These are phyloP conservation scores for Myotis pilosus DNA, from an alignment of 2,797 vertebrate species.

Conservation along the genomic window DNA sequence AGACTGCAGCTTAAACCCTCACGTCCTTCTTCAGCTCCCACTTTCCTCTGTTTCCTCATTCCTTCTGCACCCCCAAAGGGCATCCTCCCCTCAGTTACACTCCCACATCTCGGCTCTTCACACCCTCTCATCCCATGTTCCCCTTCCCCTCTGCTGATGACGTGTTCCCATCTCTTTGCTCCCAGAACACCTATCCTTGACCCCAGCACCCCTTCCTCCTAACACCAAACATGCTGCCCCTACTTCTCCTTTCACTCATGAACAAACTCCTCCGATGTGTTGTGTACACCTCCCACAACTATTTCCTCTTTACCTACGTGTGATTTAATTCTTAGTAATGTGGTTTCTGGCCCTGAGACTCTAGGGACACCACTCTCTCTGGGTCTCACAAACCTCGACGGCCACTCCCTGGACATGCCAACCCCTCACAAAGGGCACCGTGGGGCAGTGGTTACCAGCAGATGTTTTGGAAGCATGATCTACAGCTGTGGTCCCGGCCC, in stretches of 20 bases:
- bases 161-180: not conserved
- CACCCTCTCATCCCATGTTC: not conserved
- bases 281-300: not conserved
- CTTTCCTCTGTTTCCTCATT: not conserved
- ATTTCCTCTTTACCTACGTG: slow-evolving; percentile 28
- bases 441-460: not conserved
- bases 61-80: not conserved
- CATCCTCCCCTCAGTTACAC: not conserved
- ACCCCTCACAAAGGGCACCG: not conserved
- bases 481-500: not conserved
- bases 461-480: not conserved
- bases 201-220: not conserved
- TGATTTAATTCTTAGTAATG: not conserved
- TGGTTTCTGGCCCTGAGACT: not conserved
- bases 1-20: not conserved
- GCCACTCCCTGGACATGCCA: not conserved
- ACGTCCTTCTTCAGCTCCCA: not conserved
- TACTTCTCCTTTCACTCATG: slow-evolving; percentile 25
- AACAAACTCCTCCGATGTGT: not conserved
- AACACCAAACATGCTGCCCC: accelerated
- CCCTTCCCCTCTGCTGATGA: not conserved
- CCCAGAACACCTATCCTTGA: not conserved
- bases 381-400: not conserved
- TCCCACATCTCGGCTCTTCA: not conserved
- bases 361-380: not conserved